phyloP scores from a whole-genome alignment of 2,113 vertebrate species.

The Chloropsis cyanopogon region DNA sequence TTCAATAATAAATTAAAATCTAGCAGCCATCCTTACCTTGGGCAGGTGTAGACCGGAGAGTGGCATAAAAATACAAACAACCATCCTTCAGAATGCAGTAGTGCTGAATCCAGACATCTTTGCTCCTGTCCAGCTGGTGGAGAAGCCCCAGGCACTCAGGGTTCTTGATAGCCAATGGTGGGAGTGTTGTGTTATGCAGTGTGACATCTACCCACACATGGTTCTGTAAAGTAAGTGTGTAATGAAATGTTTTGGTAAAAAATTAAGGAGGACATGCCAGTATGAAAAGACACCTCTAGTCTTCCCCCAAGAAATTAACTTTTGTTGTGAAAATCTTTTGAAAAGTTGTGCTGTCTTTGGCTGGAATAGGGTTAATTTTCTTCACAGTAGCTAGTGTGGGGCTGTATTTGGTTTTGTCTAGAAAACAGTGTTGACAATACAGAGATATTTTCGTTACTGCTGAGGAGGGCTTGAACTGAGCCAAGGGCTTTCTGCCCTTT shows the following conservation, averaged over 20 bases:
- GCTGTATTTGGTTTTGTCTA: background rate
- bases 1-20: background rate
- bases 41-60: slow-evolving; percentile 83
- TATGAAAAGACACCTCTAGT: background rate
- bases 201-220: slow-evolving; percentile 92
- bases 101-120: slow-evolving; percentile 80
- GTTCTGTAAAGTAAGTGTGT: slow-evolving; percentile 67
- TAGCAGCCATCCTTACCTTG: slow-evolving; percentile 69
- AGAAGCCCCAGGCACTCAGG: slow-evolving; percentile 88
- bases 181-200: slow-evolving; percentile 84
- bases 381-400: background rate
- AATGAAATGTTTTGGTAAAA: background rate
- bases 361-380: background rate
- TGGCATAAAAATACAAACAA: slow-evolving; percentile 86
- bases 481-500: background rate
- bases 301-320: background rate
- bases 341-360: background rate
- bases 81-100: slow-evolving; percentile 90
- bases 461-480: background rate
- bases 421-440: background rate
- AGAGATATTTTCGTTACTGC: background rate
- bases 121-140: slow-evolving; percentile 80
- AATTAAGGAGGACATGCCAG: background rate
- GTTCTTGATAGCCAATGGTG: slow-evolving; percentile 87
- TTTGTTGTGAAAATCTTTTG: background rate